A percentile compares a stretch with the other conserved stretches of the same genome.
Evolutionary conservation across 2,797 vertebrate genomes (phyloP).

Genomic region (Trachops cirrhosus): DNA sequence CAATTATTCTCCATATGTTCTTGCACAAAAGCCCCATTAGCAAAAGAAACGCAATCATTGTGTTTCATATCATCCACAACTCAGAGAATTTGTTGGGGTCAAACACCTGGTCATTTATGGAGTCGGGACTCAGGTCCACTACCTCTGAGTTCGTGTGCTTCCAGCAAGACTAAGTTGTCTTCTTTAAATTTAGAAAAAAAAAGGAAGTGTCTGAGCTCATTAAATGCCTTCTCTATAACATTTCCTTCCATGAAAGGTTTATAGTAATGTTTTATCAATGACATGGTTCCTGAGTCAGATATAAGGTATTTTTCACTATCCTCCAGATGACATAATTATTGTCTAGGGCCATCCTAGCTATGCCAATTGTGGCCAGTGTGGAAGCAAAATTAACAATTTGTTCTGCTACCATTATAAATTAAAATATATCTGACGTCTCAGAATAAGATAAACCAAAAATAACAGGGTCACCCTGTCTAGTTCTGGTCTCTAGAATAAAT

Average conservation of each 20-base stretch:
- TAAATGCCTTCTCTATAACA: background rate
- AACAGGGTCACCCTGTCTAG: background rate
- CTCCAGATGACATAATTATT: background rate
- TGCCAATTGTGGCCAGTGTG: background rate
- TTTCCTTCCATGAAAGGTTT: background rate
- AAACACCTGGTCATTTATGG: background rate
- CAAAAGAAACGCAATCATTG: background rate
- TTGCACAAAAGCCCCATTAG: background rate
- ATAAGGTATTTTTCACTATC: background rate
- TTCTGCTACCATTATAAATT: background rate
- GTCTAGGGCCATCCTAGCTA: background rate
- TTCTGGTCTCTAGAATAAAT: background rate
- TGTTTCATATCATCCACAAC: background rate
- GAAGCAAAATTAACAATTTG: background rate
- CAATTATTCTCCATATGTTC: background rate
- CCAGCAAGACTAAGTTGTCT: background rate
- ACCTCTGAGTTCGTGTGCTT: background rate
- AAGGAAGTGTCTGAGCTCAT: background rate
- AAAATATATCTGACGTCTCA: background rate
- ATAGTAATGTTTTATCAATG: background rate
- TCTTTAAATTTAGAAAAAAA: background rate
- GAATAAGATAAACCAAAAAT: background rate
- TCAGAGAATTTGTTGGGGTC: background rate
- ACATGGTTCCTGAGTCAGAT: background rate
- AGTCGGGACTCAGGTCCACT: background rate